Evolutionary conservation across 1,140 invertebrate species (phyloP), one percentile per base, ranked within the genome.

Genomic region (Drosophila pseudoobscura): DNA sequence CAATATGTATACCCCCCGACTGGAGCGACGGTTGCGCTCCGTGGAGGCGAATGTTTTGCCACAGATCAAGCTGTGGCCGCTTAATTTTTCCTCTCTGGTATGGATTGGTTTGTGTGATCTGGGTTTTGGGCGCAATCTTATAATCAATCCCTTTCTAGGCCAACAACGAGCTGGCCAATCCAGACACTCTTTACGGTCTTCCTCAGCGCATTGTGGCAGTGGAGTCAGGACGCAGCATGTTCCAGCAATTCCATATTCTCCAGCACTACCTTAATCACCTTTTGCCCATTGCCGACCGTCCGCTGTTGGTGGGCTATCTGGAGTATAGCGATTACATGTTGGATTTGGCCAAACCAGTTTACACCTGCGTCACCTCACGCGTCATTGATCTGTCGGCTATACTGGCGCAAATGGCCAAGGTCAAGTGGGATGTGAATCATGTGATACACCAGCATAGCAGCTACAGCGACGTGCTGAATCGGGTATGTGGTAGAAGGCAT

Each of bases 341-440:
- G 2, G 96, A 98, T 92, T 92, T 99, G 56, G 92, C 97, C 50
- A 94, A 94, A 76, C 97, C 97, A 0, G 94, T 98, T 8, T 98
- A 98, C 83, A 96, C 96, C 93, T 94, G 95, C 59, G 96, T 98
- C 0, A 95, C 96, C 0, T 94, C 95, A 0, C 94, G 95, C 80
- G 93, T 95, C 7, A 94, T 99, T n/a, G 95, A 98, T 90, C 94
- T 96, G 31, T 94, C 95, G 46, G 93, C 94, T 41, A 94, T 98
- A 53, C 92, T 99, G 7, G 93, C 94, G 50, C 93, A 95, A n/a
- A 99, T 99, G 95, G 94, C 94, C 4, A 96, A 96, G 92, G 97
- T 99, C 2, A 96, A 97, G 91, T 99, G 98, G 98, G 98, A 99
- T 91, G 95, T 99, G 0, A 96, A 95, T 90, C 97, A 98, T 87